Percentiles rank a stretch among this genome's conserved stretches.
Conservation (phyloP, 2,797 vertebrate species). For the Phrynocephalus vlangalii region DNA sequence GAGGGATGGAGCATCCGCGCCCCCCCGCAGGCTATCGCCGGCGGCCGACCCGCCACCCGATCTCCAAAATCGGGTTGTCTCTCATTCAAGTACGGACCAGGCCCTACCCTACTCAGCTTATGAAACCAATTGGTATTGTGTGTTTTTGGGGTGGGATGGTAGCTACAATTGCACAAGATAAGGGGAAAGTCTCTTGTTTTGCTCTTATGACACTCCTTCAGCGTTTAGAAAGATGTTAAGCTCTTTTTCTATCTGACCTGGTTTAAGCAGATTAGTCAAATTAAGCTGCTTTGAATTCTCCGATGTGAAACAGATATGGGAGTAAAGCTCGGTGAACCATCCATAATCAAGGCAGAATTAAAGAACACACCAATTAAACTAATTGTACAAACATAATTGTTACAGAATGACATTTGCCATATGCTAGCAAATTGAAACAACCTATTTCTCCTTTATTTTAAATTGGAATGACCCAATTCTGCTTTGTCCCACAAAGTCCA, state of each 20-base stretch:
- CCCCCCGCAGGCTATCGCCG: no score
- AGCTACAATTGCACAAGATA: not conserved
- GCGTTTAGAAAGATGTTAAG: constrained; percentile 44
- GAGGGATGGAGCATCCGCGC: no score
- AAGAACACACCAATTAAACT: constrained; percentile 31
- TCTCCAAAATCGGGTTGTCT: no score
- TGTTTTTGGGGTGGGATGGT: not conserved
- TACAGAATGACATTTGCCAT: constrained; percentile 6
- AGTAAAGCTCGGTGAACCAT: constrained; percentile 36
- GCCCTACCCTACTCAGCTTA: no score
- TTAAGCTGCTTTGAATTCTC: constrained; percentile 62
- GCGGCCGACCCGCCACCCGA: no score
- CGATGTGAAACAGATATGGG: constrained; percentile 26
- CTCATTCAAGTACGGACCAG: no score
- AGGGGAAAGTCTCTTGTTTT: not conserved
- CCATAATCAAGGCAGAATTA: constrained; percentile 57
- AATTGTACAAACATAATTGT: not conserved
- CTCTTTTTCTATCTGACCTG: constrained; percentile 56
- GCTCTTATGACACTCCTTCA: constrained; percentile 30
- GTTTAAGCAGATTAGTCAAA: constrained; percentile 56
- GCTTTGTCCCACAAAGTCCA: not conserved
- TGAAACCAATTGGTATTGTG: no score
- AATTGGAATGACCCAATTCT: not conserved
- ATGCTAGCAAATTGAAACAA: not conserved
- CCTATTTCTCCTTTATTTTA: not conserved